A percentile compares a stretch with the other conserved stretches of the same genome.
Conservation (phyloP, 2,888 invertebrate species). For the Pycnomerus fuliginosus region DNA sequence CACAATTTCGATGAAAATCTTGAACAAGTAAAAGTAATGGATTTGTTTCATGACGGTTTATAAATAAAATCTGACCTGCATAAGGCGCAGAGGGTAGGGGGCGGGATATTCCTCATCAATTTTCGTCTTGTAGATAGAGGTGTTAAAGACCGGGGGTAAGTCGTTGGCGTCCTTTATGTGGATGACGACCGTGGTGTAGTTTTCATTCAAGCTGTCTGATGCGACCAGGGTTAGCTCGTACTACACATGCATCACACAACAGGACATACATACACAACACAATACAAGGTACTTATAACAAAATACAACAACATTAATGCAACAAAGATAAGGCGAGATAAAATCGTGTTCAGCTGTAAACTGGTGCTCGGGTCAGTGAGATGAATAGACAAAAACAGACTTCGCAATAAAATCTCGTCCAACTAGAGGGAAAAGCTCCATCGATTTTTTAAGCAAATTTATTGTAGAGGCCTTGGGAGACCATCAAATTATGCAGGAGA, state of each 20-base stretch:
- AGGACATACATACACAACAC: slow-evolving; percentile 5
- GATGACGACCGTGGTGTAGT: slow-evolving; percentile 79
- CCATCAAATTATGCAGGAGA: slow-evolving; percentile 1
- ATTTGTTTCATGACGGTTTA: no score
- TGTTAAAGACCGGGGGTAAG: slow-evolving; percentile 78
- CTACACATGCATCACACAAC: slow-evolving; percentile 55
- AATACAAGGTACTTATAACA: slow-evolving; percentile 1
- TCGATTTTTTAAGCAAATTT: slow-evolving; percentile 1
- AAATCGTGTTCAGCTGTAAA: not conserved
- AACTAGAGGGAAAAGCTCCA: slow-evolving; percentile 1
- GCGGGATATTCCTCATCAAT: slow-evolving; percentile 75
- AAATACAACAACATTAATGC: slow-evolving; percentile 15
- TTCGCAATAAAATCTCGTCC: not conserved
- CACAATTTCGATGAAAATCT: no score
- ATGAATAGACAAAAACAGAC: slow-evolving; percentile 2
- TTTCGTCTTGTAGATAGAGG: slow-evolving; percentile 68
- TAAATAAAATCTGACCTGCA: slow-evolving; percentile 61
- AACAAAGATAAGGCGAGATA: slow-evolving; percentile 15
- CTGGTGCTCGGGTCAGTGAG: not conserved
- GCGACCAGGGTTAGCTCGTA: slow-evolving; percentile 87
- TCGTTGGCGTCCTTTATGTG: slow-evolving; percentile 87
- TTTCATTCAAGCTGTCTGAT: slow-evolving; percentile 88
- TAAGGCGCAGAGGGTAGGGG: slow-evolving; percentile 68
- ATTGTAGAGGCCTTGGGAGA: not conserved
- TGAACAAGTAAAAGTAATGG: no score